Percentiles rank a stretch among this genome's conserved stretches.
Evolutionary conservation across 2,888 invertebrate genomes (phyloP).

Genomic region (Mythimna loreyi): DNA sequence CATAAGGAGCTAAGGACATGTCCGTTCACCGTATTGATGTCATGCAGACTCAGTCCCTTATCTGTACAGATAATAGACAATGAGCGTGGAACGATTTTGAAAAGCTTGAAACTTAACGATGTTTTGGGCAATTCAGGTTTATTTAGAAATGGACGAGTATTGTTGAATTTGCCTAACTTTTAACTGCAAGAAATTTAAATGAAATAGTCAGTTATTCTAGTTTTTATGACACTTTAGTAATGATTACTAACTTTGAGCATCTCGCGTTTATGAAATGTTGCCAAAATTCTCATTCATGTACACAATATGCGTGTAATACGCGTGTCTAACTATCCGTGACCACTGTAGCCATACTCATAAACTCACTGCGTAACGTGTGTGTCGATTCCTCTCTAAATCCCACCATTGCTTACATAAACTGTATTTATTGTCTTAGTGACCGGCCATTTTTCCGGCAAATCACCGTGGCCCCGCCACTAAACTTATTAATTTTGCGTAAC

Average conservation of each 20-base stretch:
- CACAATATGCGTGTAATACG: neutral
- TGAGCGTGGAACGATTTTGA: neutral
- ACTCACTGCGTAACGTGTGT: slow-evolving; percentile 25
- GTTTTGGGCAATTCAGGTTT: neutral
- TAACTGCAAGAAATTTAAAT: neutral
- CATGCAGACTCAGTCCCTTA: slow-evolving; percentile 16
- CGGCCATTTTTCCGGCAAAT: slow-evolving; percentile 48
- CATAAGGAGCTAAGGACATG: slow-evolving; percentile 29
- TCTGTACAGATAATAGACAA: neutral
- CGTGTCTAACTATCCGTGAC: slow-evolving; percentile 27
- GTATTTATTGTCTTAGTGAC: slow-evolving; percentile 50
- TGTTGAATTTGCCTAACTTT: too few species aligned
- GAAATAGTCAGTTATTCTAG: neutral
- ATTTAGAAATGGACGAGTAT: too few species aligned
- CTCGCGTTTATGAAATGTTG: slow-evolving; percentile 13
- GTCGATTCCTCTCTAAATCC: slow-evolving; percentile 38
- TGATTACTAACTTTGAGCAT: neutral
- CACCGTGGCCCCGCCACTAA: slow-evolving; percentile 56
- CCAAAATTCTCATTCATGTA: slow-evolving; percentile 14
- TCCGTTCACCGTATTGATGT: slow-evolving; percentile 28
- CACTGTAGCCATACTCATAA: slow-evolving; percentile 15
- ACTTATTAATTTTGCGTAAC: slow-evolving; percentile 64
- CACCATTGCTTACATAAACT: slow-evolving; percentile 46
- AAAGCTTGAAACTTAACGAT: neutral
- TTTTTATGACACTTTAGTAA: slow-evolving; percentile 8